Base-by-base conservation (phyloP, 92 coral and sea anemone genomes). In the Scolanthus callimorphus region DNA sequence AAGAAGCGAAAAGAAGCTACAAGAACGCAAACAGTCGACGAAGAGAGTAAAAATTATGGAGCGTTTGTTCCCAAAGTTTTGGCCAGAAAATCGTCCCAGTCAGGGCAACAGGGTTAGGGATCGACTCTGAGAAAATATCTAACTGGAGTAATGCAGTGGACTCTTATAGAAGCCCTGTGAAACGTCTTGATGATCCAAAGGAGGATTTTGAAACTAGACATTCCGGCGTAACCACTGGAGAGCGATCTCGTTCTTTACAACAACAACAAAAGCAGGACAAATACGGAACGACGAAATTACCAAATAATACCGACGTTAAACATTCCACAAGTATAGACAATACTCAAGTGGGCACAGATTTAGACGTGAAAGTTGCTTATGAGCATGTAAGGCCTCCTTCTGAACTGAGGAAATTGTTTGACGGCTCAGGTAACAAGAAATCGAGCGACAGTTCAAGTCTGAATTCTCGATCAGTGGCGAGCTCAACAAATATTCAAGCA, bases 311-410 rank as follows among this genome's bases (percentile, higher is more conserved):
- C 6, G 19, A 9, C 12, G 4, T 46, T 9, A 20, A 46, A 46
- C 8, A 46, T 46, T 9, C 52, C 52, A 46, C n/a, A n/a, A n/a
- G n/a, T n/a, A n/a, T n/a, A n/a, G n/a, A n/a, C n/a, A n/a, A n/a
- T n/a, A n/a, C 11, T 19, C 29, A 22, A 3, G 30, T 6, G 29
- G 24, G 11, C 52, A 4, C 52, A 9, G 52, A 46, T 46, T 20
- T 20, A 4, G 52, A 46, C 4, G 52, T 46, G 12, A 80, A 74
- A 9, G 86, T 80, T 17, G 45, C 56, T 0, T 80, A 80, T 37
- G 86, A 80, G 11, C 86, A 74, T 29, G 76, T 79, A 31, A 76
- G 54, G 48, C 49, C 83, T 3, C 84, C 96, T 0, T 88, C 96
- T 17, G 89, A 70, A 37, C 49, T 67, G 24, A 57, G 77, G 23